Base-by-base conservation (phyloP, 2,888 invertebrate genomes). In the Papilio gigon region DNA sequence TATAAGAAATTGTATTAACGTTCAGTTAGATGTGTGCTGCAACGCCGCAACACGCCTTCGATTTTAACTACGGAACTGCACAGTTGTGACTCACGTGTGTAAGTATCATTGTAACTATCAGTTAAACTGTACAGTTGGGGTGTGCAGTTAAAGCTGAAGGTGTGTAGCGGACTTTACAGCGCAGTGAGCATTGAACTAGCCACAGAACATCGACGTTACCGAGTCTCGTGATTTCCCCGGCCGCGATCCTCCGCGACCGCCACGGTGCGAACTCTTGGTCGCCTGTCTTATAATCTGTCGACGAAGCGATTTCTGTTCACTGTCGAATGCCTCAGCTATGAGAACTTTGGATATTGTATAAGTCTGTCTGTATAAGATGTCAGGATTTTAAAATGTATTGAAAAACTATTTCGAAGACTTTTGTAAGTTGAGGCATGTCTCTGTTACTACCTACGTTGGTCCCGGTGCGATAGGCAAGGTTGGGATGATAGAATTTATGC, bases 301-400 rank as follows among this genome's bases (percentile, higher is more conserved):
- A 30, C 14, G n/a, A 30, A 56, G n/a, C 30, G n/a, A 30, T 56
- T 56, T n/a, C 1, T 11, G n/a, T 56, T 53, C n/a, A 27, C 17
- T 56, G 1, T 56, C 9, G n/a, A 30, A 56, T 56, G 30, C 53
- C 9, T 56, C 9, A 30, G 17, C 9, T 17, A 25, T 25, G 12
- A 14, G 50, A 56, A 56, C 30, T 17, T 56, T 56, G 30, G n/a
- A 30, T 56, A 42, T 20, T 42, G 30, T 56, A 56, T 30, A 56
- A 56, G 30, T 30, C 53, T n/a, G n/a, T n/a, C n/a, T n/a, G n/a
- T n/a, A 53, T n/a, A n/a, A 3, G 22, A 53, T n/a, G n/a, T 27
- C 6, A 27, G 8, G 0, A n/a, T 25, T 1, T 5, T 8, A 27
- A 14, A 27, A 27, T 14, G 50, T 25, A 27, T 53, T 22, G 47